Evolutionary conservation across 2,888 invertebrate species (phyloP).

Genomic region (Machimus atricapillus): DNA sequence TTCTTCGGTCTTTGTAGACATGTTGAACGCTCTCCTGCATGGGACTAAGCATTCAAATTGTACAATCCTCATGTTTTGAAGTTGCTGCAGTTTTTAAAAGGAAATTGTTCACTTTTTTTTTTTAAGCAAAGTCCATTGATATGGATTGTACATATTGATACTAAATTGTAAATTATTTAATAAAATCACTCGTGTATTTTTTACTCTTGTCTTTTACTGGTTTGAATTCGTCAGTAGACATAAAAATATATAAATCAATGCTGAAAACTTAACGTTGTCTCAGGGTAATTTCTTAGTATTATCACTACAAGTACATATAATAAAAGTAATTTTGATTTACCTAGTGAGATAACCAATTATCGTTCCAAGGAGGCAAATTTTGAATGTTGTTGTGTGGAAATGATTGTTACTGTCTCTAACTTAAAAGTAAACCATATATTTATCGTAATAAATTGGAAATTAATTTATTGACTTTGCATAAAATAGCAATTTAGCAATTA

Average conservation of each 20-base stretch:
- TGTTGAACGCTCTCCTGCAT: background rate
- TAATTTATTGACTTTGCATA: background rate
- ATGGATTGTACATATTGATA: background rate
- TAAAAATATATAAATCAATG: too few relatives aligned
- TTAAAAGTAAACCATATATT: background rate
- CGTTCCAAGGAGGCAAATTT: background rate
- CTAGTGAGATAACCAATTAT: background rate
- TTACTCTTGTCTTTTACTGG: background rate
- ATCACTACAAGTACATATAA: too few relatives aligned
- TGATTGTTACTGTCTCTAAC: background rate
- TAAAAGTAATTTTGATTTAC: too few relatives aligned
- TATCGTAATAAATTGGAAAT: background rate
- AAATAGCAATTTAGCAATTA: background rate
- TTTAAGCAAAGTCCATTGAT: background rate
- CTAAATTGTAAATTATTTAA: constrained; percentile 14
- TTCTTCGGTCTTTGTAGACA: background rate
- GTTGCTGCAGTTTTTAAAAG: background rate
- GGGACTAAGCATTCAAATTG: background rate
- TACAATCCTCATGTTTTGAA: background rate
- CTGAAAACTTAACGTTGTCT: too few relatives aligned
- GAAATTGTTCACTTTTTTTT: background rate
- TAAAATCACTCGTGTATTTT: constrained; percentile 9
- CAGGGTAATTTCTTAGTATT: too few relatives aligned
- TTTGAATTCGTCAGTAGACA: too few relatives aligned
- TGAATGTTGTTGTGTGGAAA: background rate